These are phyloP conservation scores for Drosophila navojoa DNA, from an alignment of 1,140 invertebrate genomes.

Conservation along the genomic window DNA sequence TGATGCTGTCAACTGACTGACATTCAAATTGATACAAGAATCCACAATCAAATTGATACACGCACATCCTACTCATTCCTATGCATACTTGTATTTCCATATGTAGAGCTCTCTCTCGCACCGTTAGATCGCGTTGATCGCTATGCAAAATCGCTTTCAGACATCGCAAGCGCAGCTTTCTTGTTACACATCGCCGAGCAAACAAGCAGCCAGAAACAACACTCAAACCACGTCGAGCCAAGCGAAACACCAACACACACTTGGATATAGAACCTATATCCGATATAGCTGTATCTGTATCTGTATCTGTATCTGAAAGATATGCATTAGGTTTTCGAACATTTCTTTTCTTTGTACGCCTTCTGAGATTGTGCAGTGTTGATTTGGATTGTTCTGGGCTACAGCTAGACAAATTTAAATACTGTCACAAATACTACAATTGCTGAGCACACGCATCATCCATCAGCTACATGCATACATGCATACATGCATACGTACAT, in stretches of 20 bases:
- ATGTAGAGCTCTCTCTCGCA: not conserved
- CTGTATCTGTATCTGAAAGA: slow-evolving; percentile 14
- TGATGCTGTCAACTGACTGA: no score
- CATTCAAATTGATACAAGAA: slow-evolving; percentile 43
- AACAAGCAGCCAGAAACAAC: slow-evolving; percentile 58
- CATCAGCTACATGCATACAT: slow-evolving; percentile 2
- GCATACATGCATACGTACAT: slow-evolving; percentile 7
- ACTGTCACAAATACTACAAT: slow-evolving; percentile 36
- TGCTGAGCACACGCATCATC: slow-evolving; percentile 23
- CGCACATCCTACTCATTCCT: slow-evolving; percentile 27
- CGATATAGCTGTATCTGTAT: not conserved
- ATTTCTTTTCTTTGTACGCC: slow-evolving; percentile 75
- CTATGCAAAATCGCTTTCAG: not conserved
- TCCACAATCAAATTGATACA: slow-evolving; percentile 66
- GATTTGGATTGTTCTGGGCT: slow-evolving; percentile 48
- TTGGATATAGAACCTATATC: not conserved
- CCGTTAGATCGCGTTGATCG: not conserved
- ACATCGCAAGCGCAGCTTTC: slow-evolving; percentile 59
- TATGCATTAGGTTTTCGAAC: slow-evolving; percentile 59
- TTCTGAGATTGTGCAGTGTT: slow-evolving; percentile 52
- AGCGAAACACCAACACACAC: not conserved
- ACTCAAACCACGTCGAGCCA: not conserved
- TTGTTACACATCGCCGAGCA: slow-evolving; percentile 77
- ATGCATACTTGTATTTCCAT: not conserved
- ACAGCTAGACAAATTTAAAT: slow-evolving; percentile 44